phyloP scores from a whole-genome alignment of 2,797 vertebrate genomes.

The Macropus fuliginosus region DNA sequence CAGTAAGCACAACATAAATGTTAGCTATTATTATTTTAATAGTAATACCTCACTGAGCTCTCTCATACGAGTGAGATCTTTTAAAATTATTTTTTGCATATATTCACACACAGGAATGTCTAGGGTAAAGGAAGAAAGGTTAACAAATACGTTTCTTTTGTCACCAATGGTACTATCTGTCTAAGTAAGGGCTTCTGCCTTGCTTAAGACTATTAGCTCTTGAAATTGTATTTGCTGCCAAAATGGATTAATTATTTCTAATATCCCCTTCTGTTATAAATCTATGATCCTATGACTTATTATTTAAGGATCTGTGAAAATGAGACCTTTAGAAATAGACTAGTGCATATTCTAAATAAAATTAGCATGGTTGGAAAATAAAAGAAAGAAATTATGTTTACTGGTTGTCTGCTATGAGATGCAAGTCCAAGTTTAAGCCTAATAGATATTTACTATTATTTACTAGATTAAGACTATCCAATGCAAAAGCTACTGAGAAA shows the following conservation, averaged over 20 bases:
- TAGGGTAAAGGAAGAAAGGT: neutral
- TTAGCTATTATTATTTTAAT: neutral
- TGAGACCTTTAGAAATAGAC: too few relatives aligned
- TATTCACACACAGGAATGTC: neutral
- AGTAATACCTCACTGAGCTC: neutral
- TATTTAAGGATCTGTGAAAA: too few relatives aligned
- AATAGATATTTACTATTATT: accelerated
- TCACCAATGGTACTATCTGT: neutral
- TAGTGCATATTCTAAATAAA: too few relatives aligned
- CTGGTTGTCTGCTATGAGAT: neutral
- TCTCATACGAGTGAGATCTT: neutral
- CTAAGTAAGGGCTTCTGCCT: neutral
- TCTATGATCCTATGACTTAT: neutral
- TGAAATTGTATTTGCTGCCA: neutral
- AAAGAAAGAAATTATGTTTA: neutral
- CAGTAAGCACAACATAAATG: neutral
- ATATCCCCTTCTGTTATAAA: neutral
- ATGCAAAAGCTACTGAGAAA: neutral
- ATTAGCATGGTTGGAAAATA: too few relatives aligned
- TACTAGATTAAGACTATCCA: accelerated
- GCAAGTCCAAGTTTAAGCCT: neutral
- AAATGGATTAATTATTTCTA: too few relatives aligned
- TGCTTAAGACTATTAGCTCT: neutral
- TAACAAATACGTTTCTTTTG: neutral
- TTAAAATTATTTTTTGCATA: neutral